phyloP scores from a whole-genome alignment of 2,797 vertebrate species.

The Liparis tanakae region DNA sequence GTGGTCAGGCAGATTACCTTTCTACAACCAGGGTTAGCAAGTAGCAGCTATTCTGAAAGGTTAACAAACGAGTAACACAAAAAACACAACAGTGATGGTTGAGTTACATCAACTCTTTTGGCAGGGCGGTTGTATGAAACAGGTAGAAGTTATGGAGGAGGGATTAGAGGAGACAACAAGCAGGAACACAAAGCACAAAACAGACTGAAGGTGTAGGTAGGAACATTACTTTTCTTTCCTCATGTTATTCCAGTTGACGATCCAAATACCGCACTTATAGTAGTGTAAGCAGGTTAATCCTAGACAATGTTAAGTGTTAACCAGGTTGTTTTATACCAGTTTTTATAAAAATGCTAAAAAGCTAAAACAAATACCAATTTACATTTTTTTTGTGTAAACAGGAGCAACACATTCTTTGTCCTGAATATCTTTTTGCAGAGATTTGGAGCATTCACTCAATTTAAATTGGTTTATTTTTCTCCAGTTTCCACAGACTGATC shows the following conservation, averaged over 20 bases:
- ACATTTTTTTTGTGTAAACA: not conserved
- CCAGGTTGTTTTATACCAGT: not conserved
- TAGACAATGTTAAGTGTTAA: not conserved
- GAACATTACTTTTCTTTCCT: no score
- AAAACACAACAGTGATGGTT: no score
- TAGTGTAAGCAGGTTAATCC: not conserved
- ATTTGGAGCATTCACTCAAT: not conserved
- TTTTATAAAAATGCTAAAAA: not conserved
- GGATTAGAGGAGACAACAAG: no score
- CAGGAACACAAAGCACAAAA: no score
- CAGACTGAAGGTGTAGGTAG: no score
- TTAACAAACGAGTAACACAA: no score
- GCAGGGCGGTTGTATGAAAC: no score
- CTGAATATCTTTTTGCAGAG: not conserved
- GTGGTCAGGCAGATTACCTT: no score
- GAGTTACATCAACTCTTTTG: no score
- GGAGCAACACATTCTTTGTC: not conserved
- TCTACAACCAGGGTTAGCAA: no score
- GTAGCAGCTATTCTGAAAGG: no score
- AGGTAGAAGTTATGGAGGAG: no score
- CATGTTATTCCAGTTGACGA: not conserved
- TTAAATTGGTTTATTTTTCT: not conserved
- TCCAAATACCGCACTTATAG: not conserved
- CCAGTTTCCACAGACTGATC: conserved; percentile 6
- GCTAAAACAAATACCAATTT: not conserved